Evolutionary conservation across 2,888 invertebrate species (phyloP).

Genomic region (Syrphus vitripennis): DNA sequence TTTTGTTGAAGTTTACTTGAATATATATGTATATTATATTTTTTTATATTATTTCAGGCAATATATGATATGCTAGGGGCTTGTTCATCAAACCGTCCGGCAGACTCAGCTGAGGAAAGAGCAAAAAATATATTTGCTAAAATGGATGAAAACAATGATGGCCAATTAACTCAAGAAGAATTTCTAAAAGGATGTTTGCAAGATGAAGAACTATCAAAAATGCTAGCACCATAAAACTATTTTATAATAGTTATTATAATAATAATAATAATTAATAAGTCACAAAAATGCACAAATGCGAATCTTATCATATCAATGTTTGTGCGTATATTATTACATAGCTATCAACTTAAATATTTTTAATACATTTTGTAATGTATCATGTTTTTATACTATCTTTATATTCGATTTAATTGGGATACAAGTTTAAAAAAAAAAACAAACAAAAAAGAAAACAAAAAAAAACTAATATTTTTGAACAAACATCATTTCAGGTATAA

Average conservation of each 20-base stretch:
- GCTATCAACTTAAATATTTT: slow-evolving; percentile 50
- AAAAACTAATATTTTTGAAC: background rate
- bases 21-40: no score
- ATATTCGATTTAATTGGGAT: slow-evolving; percentile 12
- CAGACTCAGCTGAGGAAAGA: slow-evolving; percentile 97
- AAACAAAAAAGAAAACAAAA: no score
- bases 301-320: slow-evolving; percentile 66
- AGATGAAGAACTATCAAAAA: slow-evolving; percentile 96
- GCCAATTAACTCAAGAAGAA: slow-evolving; percentile 98
- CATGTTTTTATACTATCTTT: slow-evolving; percentile 55
- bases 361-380: slow-evolving; percentile 62
- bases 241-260: slow-evolving; percentile 32
- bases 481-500: slow-evolving; percentile 18
- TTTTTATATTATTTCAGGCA: slow-evolving; percentile 86
- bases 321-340: slow-evolving; percentile 37
- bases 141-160: slow-evolving; percentile 99
- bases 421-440: slow-evolving; percentile 3
- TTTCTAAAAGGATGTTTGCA: slow-evolving; percentile 98
- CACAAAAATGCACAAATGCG: slow-evolving; percentile 44
- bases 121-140: slow-evolving; percentile 99
- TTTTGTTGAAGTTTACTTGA: no score
- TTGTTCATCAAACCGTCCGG: slow-evolving; percentile 96
- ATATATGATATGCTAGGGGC: slow-evolving; percentile 99
- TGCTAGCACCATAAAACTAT: slow-evolving; percentile 92
- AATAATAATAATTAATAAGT: slow-evolving; percentile 52